phyloP scores from a whole-genome alignment of 2,797 vertebrate species.

The Anguilla anguilla region DNA sequence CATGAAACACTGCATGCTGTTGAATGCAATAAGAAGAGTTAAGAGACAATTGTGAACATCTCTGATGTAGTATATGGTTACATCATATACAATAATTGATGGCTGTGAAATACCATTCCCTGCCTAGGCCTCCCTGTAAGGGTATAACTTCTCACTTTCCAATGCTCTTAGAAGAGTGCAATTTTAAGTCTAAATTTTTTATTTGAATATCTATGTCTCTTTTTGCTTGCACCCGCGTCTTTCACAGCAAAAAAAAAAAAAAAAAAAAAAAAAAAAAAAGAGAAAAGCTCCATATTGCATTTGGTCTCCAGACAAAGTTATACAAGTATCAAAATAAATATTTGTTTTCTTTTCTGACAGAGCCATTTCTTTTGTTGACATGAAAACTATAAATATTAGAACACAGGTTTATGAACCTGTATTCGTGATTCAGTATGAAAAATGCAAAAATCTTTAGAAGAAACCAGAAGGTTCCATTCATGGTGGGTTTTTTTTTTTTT shows the following conservation, averaged over 20 bases:
- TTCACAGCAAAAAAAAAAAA: neutral
- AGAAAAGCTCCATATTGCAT: neutral
- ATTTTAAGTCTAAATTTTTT: neutral
- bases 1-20: neutral
- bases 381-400: neutral
- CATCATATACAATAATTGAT: neutral
- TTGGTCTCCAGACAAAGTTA: too few species aligned
- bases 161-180: neutral
- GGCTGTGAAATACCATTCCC: neutral
- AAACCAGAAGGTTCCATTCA: too few species aligned
- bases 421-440: too few species aligned
- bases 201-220: neutral
- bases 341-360: neutral
- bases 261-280: neutral
- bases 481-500: too few species aligned
- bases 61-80: neutral
- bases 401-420: too few species aligned
- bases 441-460: neutral
- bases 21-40: neutral
- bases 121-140: neutral
- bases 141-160: neutral
- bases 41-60: neutral
- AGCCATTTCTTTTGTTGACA: neutral
- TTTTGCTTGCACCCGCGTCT: neutral
- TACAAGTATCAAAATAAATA: neutral